Evolutionary conservation across 2,797 vertebrate species (phyloP).

Genomic region (Protosalanx chinensis): DNA sequence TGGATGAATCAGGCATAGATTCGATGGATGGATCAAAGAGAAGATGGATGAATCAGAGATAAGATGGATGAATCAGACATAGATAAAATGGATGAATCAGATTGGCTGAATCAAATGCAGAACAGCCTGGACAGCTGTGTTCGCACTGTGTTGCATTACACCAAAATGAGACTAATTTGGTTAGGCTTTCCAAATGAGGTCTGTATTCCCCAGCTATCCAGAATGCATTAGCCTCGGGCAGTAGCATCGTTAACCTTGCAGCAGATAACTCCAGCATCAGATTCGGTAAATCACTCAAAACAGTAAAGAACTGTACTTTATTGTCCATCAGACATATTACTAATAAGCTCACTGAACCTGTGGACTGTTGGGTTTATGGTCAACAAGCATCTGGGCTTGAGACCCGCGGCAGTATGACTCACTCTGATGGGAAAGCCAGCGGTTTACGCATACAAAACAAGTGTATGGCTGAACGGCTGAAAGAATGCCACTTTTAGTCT

Average conservation of each 20-base stretch:
- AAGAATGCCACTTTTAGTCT: not conserved
- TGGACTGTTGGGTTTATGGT: conserved; percentile 40
- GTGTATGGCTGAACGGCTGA: conserved; percentile 26
- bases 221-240: conserved; percentile 42
- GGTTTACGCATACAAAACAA: conserved; percentile 35
- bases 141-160: conserved; percentile 21
- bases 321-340: conserved; percentile 36
- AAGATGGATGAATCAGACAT: not conserved
- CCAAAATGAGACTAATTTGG: conserved; percentile 33
- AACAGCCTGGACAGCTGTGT: not conserved
- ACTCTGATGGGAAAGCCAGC: conserved; percentile 34
- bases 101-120: not conserved
- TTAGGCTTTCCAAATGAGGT: conserved; percentile 29
- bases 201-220: conserved; percentile 27
- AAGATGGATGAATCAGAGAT: not conserved
- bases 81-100: not conserved
- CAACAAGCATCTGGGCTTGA: conserved; percentile 55
- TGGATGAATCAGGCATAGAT: not conserved
- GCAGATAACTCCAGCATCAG: conserved; percentile 27
- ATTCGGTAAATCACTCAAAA: conserved; percentile 27
- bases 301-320: conserved; percentile 41
- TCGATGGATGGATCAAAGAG: not conserved
- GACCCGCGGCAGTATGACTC: conserved; percentile 44
- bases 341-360: conserved; percentile 36
- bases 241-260: conserved; percentile 38